Base-by-base conservation (phyloP, 2,113 vertebrate genomes). In the Leuciscus idus region DNA sequence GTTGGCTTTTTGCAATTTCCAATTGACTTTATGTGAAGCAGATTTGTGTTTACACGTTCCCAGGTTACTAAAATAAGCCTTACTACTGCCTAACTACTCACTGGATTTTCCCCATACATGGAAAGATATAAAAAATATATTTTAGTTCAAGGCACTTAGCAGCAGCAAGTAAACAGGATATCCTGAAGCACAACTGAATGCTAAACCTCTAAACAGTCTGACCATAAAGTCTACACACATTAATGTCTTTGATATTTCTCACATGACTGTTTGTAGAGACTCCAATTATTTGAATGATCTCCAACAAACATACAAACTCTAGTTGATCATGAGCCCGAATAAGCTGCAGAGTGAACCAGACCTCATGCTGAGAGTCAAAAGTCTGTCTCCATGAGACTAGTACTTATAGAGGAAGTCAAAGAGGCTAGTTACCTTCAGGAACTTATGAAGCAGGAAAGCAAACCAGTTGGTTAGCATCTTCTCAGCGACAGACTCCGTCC, bases 401-500 rank as follows among this genome's bases (percentile, higher is more conserved):
- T 75, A 26, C 23, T 26, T 1, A 15, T 26, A 75, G 6, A 48
- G 39, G 43, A 75, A 48, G 72, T 23, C 39, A 75, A 48, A 75
- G 43, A 26, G 48, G 72, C 23, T n/a, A 75, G n/a, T 86, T 86
- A 89, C 88, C 86, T 89, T 89, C 1, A 89, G 77, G 52, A 89
- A 89, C 77, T 87, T 89, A 64, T 89, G 85, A 81, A 89, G 88
- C 28, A 89, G 82, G 61, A 89, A 89, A 0, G 88, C 88, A 36
- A 89, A 89, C 88, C 88, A 89, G 82, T 89, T 89, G 70, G 70
- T 73, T 43, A 73, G 36, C 70, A 73, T 73, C 70, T 73, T 73
- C 70, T 73, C 70, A 73, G 88, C 88, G 1, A 89, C 88, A 85
- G 88, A 89, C 50, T 89, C 88, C 5, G 88, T 89, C 61, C 88